These are phyloP conservation scores for Auanema sp. DNA, from an alignment of 2,888 invertebrate species.

Conservation along the genomic window DNA sequence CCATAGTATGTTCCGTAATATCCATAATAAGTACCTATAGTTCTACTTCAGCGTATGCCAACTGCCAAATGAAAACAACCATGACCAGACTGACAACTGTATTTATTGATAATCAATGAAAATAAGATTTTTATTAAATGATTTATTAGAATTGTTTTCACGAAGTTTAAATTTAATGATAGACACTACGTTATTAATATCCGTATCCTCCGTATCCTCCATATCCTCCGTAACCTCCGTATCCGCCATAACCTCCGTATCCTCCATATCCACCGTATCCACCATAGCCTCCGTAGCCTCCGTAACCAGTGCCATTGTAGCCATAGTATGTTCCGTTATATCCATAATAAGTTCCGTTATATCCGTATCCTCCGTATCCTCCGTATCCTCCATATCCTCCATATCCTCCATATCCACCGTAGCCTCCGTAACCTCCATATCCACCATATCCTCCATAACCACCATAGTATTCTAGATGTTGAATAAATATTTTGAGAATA, in stretches of 20 bases:
- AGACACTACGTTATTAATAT: too few species aligned
- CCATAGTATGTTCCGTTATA: not conserved
- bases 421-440: not conserved
- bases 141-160: too few species aligned
- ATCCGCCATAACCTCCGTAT: slow-evolving; percentile 4
- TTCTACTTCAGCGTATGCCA: too few species aligned
- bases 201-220: slow-evolving; percentile 2
- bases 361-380: slow-evolving; percentile 1
- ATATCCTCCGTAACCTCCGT: slow-evolving; percentile 1
- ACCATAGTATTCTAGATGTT: too few species aligned
- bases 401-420: slow-evolving; percentile 1
- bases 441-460: too few species aligned
- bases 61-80: too few species aligned
- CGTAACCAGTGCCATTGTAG: not conserved
- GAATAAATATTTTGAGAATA: too few species aligned
- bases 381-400: slow-evolving; percentile 2
- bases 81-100: too few species aligned
- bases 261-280: not conserved
- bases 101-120: too few species aligned
- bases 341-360: not conserved
- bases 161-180: too few species aligned
- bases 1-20: not conserved
- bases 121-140: too few species aligned
- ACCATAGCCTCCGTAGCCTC: not conserved
- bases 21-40: not conserved